These are phyloP conservation scores for Watsonalla cultraria DNA, from an alignment of 2,888 invertebrate species.

Conservation along the genomic window DNA sequence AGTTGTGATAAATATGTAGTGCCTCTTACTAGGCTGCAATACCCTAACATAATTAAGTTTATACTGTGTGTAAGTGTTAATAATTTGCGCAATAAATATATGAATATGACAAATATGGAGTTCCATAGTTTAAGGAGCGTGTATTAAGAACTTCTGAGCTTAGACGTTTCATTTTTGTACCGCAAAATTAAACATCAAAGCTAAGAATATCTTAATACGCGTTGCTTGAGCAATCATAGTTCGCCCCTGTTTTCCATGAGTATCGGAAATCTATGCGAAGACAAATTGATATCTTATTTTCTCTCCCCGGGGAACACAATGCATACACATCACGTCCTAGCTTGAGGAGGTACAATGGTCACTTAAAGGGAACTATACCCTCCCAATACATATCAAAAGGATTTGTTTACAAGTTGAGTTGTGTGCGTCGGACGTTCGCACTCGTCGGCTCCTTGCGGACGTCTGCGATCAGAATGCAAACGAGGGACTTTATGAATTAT, in stretches of 20 bases:
- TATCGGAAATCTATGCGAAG: background rate
- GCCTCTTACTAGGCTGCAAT: too few species aligned
- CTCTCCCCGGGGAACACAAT: background rate
- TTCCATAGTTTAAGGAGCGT: too few species aligned
- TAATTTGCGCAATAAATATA: too few species aligned
- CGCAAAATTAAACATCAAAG: too few species aligned
- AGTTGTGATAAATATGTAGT: too few species aligned
- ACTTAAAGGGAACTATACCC: background rate
- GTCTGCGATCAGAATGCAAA: constrained; percentile 42
- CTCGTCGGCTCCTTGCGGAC: constrained; percentile 28
- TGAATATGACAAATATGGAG: too few species aligned
- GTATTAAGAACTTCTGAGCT: too few species aligned
- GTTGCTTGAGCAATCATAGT: too few species aligned
- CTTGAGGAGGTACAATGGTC: background rate
- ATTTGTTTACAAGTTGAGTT: constrained; percentile 25
- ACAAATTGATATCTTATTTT: background rate
- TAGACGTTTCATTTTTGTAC: too few species aligned
- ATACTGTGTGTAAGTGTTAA: too few species aligned
- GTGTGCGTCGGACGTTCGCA: constrained; percentile 14
- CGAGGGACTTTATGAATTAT: constrained; percentile 43
- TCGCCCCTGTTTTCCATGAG: background rate
- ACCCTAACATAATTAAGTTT: too few species aligned
- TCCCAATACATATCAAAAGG: constrained; percentile 17
- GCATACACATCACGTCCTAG: background rate
- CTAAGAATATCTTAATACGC: too few species aligned